Conservation (phyloP, 2,888 invertebrate species). For the Lissonota sp. region DNA sequence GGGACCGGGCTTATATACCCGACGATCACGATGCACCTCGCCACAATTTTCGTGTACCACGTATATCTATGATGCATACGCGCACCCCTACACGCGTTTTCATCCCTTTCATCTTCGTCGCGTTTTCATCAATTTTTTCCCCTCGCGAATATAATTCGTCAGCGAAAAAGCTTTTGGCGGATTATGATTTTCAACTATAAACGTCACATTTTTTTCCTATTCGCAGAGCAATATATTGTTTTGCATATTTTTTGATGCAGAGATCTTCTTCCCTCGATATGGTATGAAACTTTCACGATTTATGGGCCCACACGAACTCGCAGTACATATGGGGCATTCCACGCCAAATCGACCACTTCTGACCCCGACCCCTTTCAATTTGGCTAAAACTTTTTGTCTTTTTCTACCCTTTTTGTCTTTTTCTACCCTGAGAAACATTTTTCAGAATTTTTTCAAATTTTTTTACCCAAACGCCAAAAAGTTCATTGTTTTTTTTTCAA, state of each 20-base stretch:
- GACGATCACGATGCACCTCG: conserved; percentile 9
- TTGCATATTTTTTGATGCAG: not conserved
- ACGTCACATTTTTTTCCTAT: conserved; percentile 3
- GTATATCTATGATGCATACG: not conserved
- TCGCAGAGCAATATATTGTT: not conserved
- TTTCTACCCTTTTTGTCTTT: too few species aligned
- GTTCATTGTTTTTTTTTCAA: too few species aligned
- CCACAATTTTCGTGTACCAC: conserved; percentile 10
- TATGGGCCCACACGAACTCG: not conserved
- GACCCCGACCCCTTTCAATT: too few species aligned
- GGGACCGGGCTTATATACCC: conserved; percentile 26
- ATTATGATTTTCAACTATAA: conserved; percentile 43
- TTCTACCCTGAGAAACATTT: too few species aligned
- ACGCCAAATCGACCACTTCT: too few species aligned
- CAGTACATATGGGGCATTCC: too few species aligned
- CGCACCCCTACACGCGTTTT: conserved; percentile 5
- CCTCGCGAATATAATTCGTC: conserved; percentile 33
- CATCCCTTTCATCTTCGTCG: conserved; percentile 49
- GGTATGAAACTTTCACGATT: conserved; percentile 2
- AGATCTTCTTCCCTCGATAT: not conserved
- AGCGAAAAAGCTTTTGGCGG: not conserved
- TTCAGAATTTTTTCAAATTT: too few species aligned
- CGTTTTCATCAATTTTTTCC: conserved; percentile 6
- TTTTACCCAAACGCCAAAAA: too few species aligned
- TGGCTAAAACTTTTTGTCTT: too few species aligned